Evolutionary conservation across 2,113 vertebrate genomes (phyloP).

Genomic region (Emydura subglobosa): DNA sequence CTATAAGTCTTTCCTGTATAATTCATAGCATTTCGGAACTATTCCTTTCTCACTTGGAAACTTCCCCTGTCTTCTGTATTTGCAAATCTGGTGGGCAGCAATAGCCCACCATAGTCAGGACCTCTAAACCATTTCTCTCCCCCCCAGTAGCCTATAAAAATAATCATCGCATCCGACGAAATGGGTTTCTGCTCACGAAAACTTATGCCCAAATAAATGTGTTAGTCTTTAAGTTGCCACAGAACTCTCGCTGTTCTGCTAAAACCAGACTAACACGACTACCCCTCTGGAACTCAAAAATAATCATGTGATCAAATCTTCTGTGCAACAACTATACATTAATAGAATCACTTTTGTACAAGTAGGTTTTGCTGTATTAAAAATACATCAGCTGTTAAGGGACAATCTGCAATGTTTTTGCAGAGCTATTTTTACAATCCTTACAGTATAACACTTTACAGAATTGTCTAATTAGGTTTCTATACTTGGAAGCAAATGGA

Average conservation of each 20-base stretch:
- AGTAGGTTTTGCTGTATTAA: slow-evolving; percentile 43
- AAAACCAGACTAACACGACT: no score
- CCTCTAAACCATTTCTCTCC: neutral
- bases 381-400: slow-evolving; percentile 43
- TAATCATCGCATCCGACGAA: neutral
- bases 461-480: slow-evolving; percentile 53
- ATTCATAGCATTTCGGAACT: slow-evolving; percentile 28
- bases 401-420: slow-evolving; percentile 24
- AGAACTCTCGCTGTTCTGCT: no score
- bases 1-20: slow-evolving; percentile 40
- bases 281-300: neutral
- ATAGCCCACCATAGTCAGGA: slow-evolving; percentile 37
- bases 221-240: no score
- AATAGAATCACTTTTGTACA: slow-evolving; percentile 2
- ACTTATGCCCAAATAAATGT: no score
- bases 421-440: slow-evolving; percentile 36
- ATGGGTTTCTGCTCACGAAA: no score
- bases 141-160: neutral
- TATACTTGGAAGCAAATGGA: slow-evolving; percentile 48
- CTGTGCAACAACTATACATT: neutral
- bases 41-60: slow-evolving; percentile 32
- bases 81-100: slow-evolving; percentile 14
- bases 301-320: neutral
- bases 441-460: slow-evolving; percentile 28
- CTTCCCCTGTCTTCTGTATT: slow-evolving; percentile 39